Base-by-base conservation (phyloP, 2,797 vertebrate species). In the Cryptoblepharus egeriae region DNA sequence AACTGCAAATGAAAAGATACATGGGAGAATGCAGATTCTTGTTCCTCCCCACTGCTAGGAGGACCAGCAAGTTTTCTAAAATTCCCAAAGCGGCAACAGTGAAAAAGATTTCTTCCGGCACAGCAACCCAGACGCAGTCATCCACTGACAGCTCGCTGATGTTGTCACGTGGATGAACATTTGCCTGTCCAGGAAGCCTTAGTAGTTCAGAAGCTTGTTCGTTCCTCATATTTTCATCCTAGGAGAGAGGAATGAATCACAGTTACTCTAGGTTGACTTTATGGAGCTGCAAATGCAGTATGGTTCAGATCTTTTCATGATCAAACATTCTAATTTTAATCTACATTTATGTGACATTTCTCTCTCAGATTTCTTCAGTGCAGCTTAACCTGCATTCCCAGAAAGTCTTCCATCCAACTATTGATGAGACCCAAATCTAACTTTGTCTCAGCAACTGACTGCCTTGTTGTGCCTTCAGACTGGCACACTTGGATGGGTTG, bases 1-100 rank as follows among this genome's bases (percentile, higher is more conserved):
- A 94, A 84, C 97, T 99, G 89, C 98, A 99, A 93, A 99, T 99
- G 91, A 99, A 99, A 92, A 97, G 96, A 92, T 98, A 98, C 98
- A 99, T 99, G 79, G 98, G 98, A 0, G 95, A 96, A 89, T 99
- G 98, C 26, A 99, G 97, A 83, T 97, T 98, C 93, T 97, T 97
- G 88, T 99, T 99, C 81, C 91, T 92, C 75, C 97, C 91, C 60
- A 99, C 95, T 2, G 98, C 98, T 81, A 98, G 81, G 52, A 99
- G 96, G 22, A 99, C 97, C 57, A 98, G 93, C 68, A 99, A 89
- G 88, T 99, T 99, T 94, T 98, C 98, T 15, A 96, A 88, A 88
- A 99, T 93, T 32, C 98, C 97, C 20, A 96, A 88, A 0, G 95
- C 86, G 37, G 97, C 97, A 24, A 99, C 95, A 5, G 92, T 91